Evolutionary conservation across 2,113 vertebrate genomes (phyloP).

Genomic region (Puffinus mauretanicus): DNA sequence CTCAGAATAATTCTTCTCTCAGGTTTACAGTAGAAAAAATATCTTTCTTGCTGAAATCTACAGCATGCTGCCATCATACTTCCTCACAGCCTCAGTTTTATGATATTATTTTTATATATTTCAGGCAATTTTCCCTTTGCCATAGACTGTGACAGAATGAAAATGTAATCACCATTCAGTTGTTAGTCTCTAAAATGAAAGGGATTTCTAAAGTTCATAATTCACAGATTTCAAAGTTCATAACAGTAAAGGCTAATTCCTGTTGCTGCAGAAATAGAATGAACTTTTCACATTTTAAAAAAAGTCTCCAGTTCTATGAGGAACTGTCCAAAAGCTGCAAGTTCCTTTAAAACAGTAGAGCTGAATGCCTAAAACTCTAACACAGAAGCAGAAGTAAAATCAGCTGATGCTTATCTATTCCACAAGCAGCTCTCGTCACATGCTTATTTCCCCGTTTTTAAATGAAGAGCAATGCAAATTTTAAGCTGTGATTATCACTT

Average conservation of each 20-base stretch:
- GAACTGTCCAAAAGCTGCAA: not conserved
- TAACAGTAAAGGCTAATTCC: not conserved
- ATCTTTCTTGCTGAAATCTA: not conserved
- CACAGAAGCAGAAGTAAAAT: slow-evolving; percentile 31
- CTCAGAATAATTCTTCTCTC: not conserved
- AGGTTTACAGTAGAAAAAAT: not conserved
- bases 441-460: slow-evolving; percentile 6
- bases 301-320: not conserved
- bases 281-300: slow-evolving; percentile 4
- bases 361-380: not conserved
- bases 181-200: not conserved
- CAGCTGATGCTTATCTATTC: not conserved
- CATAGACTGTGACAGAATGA: not conserved
- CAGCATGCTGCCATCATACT: not conserved
- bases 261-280: not conserved
- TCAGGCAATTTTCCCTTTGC: not conserved
- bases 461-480: not conserved
- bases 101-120: not conserved
- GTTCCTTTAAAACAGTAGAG: slow-evolving; percentile 16
- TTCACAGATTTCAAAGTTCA: not conserved
- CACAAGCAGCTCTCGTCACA: not conserved
- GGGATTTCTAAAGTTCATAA: not conserved
- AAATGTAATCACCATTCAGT: not conserved
- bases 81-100: not conserved
- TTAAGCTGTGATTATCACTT: not conserved